phyloP scores from a whole-genome alignment of 2,113 vertebrate genomes.

The Alethe diademata region DNA sequence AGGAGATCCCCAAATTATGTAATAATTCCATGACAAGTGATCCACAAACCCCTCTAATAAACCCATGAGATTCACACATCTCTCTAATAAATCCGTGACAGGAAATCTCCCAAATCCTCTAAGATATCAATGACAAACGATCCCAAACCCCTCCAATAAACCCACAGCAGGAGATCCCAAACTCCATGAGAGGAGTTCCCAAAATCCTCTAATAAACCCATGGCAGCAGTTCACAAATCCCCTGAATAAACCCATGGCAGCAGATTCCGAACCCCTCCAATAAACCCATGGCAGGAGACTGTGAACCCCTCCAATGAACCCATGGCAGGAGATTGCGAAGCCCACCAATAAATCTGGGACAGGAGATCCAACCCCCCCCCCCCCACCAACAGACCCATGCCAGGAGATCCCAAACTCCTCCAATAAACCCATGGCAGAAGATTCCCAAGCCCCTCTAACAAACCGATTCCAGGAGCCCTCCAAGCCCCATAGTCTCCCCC shows the following conservation, averaged over 20 bases:
- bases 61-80: background rate
- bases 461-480: no score
- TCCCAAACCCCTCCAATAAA: background rate
- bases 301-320: fast-evolving
- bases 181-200: background rate
- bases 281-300: fast-evolving
- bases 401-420: no score
- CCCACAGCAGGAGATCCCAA: fast-evolving
- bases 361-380: background rate
- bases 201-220: background rate
- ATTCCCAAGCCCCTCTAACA: fast-evolving
- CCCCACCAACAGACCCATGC: background rate
- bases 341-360: background rate
- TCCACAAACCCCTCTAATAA: background rate
- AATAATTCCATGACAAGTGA: background rate
- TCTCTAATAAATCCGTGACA: fast-evolving
- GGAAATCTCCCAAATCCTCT: no score
- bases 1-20: background rate
- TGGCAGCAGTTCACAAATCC: fast-evolving
- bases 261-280: fast-evolving
- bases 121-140: fast-evolving
- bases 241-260: fast-evolving
- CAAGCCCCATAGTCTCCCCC: fast-evolving
- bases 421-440: fast-evolving
- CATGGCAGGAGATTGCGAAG: background rate